phyloP scores from a whole-genome alignment of 2,888 invertebrate genomes.

The Gymnosoma rotundatum region DNA sequence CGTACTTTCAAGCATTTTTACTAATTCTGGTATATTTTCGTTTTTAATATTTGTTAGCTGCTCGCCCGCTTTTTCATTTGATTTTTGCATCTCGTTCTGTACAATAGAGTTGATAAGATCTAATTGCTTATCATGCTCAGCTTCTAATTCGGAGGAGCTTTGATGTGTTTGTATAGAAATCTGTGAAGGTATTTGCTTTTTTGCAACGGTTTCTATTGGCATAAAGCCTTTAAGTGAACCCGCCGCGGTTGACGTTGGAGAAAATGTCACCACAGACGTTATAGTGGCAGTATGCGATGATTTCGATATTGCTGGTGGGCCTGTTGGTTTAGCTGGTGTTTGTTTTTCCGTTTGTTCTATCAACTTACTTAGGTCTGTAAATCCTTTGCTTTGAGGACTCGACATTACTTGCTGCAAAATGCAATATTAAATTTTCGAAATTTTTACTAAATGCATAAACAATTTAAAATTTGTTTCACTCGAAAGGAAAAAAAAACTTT shows the following conservation, averaged over 20 bases:
- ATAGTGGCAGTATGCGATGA: conserved; percentile 59
- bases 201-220: conserved; percentile 79
- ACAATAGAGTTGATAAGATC: conserved; percentile 82
- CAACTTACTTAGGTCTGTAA: conserved; percentile 73
- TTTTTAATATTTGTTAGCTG: conserved; percentile 70
- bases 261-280: conserved; percentile 80
- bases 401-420: conserved; percentile 69
- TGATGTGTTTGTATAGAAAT: conserved; percentile 81
- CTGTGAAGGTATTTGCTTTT: conserved; percentile 80
- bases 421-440: neutral
- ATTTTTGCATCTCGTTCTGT: conserved; percentile 78
- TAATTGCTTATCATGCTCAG: conserved; percentile 81
- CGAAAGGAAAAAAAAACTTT: no score
- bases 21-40: conserved; percentile 82
- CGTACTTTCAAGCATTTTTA: conserved; percentile 83
- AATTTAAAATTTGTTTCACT: no score
- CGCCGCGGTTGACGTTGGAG: conserved; percentile 67
- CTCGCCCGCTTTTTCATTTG: conserved; percentile 67
- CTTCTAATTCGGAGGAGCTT: conserved; percentile 79
- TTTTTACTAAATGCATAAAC: no score
- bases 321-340: conserved; percentile 30
- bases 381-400: conserved; percentile 75
- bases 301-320: conserved; percentile 41
- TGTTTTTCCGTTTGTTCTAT: conserved; percentile 68
- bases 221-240: conserved; percentile 78